These are phyloP conservation scores for Hirtodrosophila trivittata DNA, from an alignment of 2,888 invertebrate species.

Conservation along the genomic window DNA sequence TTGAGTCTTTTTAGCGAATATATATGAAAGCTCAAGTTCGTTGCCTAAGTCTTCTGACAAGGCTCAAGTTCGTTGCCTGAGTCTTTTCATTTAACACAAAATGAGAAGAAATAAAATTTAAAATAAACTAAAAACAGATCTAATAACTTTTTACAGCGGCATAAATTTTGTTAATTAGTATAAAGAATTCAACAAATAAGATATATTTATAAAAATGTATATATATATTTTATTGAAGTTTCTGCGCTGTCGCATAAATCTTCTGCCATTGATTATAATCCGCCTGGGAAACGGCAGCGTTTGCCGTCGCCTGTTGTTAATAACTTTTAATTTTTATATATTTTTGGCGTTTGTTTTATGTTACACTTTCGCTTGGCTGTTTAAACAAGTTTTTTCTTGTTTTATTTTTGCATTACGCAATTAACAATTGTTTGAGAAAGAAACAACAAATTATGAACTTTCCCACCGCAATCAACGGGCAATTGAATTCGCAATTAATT, in stretches of 20 bases:
- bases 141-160: constrained; percentile 73
- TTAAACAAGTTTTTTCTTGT: constrained; percentile 24
- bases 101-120: background rate
- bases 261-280: constrained; percentile 65
- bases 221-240: constrained; percentile 21
- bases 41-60: constrained; percentile 65
- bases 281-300: constrained; percentile 71
- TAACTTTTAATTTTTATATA: constrained; percentile 17
- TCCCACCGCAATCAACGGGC: constrained; percentile 72
- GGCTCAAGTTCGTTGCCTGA: constrained; percentile 45
- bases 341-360: constrained; percentile 34
- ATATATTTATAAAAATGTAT: constrained; percentile 13
- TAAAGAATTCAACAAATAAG: constrained; percentile 32
- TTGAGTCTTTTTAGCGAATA: constrained; percentile 34
- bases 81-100: too few species aligned
- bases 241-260: constrained; percentile 72
- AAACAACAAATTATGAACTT: constrained; percentile 37
- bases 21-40: constrained; percentile 53
- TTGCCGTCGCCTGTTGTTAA: constrained; percentile 26
- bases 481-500: constrained; percentile 75
- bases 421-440: constrained; percentile 51
- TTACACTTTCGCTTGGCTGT: constrained; percentile 54
- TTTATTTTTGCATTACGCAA: constrained; percentile 50
- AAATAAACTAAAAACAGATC: constrained; percentile 22
- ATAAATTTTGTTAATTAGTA: constrained; percentile 48